phyloP scores from a whole-genome alignment of 1,140 invertebrate species.

The Ceratina australensis region DNA sequence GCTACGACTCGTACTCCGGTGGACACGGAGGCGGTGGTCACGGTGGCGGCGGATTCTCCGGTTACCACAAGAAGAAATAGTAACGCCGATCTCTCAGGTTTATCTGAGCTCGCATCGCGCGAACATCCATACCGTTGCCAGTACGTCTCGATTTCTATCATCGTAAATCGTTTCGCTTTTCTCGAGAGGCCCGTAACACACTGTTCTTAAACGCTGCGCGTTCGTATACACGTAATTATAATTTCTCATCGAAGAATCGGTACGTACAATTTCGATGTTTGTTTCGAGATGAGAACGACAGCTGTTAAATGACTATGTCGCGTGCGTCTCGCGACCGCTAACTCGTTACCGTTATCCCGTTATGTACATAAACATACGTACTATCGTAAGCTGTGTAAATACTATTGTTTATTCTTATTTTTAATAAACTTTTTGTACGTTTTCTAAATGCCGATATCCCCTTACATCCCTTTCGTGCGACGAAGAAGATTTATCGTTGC shows the following conservation, averaged over 20 bases:
- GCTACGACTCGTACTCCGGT: constrained; percentile 60
- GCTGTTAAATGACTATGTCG: background rate
- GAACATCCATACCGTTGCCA: background rate
- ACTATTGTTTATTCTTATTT: constrained; percentile 41
- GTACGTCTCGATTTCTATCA: background rate
- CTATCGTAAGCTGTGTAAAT: constrained; percentile 44
- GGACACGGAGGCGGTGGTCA: constrained; percentile 46
- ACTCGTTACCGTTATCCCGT: constrained; percentile 24
- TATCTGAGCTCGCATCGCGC: background rate
- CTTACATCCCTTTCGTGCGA: background rate
- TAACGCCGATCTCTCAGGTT: background rate
- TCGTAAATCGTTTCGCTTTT: background rate
- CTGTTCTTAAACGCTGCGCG: background rate
- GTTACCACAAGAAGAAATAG: constrained; percentile 63
- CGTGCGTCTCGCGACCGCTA: constrained; percentile 6
- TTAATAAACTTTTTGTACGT: constrained; percentile 53
- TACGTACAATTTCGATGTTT: too few relatives aligned
- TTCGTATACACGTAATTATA: too few relatives aligned
- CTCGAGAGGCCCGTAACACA: background rate
- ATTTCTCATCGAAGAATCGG: too few relatives aligned
- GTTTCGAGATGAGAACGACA: background rate
- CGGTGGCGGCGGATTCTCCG: constrained; percentile 56
- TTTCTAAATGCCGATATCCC: background rate
- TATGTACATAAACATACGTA: constrained; percentile 53
- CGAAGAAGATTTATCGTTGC: too few relatives aligned